A percentile compares a stretch with the other conserved stretches of the same genome.
Conservation (phyloP, 2,888 invertebrate species). For the Orthonevra nobilis region DNA sequence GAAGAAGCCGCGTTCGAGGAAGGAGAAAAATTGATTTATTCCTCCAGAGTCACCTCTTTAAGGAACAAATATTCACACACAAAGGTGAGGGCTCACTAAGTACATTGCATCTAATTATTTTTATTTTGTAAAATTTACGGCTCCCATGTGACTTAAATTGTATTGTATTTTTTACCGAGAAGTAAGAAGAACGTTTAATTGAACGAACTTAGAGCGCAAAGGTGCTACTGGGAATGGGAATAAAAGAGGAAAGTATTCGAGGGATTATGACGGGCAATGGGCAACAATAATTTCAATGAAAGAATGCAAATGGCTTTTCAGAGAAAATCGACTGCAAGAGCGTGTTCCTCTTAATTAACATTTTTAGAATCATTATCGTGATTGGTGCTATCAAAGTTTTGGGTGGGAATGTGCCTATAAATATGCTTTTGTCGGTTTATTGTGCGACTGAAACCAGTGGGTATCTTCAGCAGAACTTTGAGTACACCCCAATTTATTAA, state of each 20-base stretch:
- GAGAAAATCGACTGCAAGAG: not conserved
- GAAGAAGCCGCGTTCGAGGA: no score
- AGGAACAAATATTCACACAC: not conserved
- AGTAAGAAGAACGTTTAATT: conserved; percentile 2
- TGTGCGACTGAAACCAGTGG: no score
- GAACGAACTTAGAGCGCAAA: conserved; percentile 16
- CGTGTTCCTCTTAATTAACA: not conserved
- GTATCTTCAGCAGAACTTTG: no score
- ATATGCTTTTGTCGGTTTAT: no score
- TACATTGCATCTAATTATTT: conserved; percentile 22
- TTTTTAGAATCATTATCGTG: not conserved
- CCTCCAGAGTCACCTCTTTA: not conserved
- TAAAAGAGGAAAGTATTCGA: conserved; percentile 16
- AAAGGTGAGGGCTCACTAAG: conserved; percentile 2
- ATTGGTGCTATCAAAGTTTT: not conserved
- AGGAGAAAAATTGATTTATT: conserved; percentile 2
- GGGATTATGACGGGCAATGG: conserved; percentile 12
- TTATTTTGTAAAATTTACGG: conserved; percentile 6
- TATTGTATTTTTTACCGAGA: not conserved
- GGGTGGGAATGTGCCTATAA: no score
- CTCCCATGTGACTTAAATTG: conserved; percentile 10
- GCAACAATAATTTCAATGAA: conserved; percentile 5
- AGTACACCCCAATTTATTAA: no score
- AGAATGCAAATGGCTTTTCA: conserved; percentile 16
- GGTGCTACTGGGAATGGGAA: not conserved